Percentiles rank a stretch among this genome's conserved stretches.
Conservation (phyloP, 2,113 vertebrate species). For the Campylomormyrus numenius region DNA sequence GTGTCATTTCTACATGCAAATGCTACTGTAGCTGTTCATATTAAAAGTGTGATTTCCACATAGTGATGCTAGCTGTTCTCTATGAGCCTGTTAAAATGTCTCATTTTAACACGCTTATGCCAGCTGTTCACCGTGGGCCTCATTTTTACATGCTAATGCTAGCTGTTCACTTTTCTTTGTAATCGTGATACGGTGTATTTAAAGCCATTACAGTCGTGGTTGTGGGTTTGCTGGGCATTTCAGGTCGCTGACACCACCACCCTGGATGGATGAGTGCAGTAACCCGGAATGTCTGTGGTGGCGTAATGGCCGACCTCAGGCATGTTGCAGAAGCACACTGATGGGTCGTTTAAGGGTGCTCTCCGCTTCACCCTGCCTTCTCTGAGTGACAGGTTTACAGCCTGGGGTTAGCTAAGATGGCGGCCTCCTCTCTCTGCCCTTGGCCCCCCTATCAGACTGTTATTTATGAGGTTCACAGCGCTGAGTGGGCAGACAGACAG, state of each 20-base stretch:
- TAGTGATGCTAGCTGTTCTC: no score
- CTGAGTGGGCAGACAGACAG: background rate
- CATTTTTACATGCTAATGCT: background rate
- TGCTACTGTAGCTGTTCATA: background rate
- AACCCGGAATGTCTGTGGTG: background rate
- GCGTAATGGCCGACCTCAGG: background rate
- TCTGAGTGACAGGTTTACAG: conserved; percentile 6
- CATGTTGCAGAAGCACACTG: background rate
- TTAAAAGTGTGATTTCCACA: background rate
- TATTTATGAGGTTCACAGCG: background rate
- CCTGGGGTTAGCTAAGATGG: background rate
- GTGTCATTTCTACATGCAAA: background rate
- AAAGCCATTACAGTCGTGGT: background rate
- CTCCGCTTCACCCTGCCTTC: background rate
- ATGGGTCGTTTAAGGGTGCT: background rate
- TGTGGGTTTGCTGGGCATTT: background rate
- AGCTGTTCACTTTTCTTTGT: background rate
- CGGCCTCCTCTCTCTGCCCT: background rate
- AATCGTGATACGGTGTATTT: background rate
- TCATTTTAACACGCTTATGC: background rate
- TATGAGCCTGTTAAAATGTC: background rate
- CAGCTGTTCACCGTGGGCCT: background rate
- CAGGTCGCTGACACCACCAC: background rate
- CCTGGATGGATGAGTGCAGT: background rate
- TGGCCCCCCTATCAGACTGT: background rate